Percentiles rank a stretch among this genome's conserved stretches.
These are phyloP conservation scores for Symphodus melops DNA, from an alignment of 2,113 vertebrate genomes.

Conservation along the genomic window DNA sequence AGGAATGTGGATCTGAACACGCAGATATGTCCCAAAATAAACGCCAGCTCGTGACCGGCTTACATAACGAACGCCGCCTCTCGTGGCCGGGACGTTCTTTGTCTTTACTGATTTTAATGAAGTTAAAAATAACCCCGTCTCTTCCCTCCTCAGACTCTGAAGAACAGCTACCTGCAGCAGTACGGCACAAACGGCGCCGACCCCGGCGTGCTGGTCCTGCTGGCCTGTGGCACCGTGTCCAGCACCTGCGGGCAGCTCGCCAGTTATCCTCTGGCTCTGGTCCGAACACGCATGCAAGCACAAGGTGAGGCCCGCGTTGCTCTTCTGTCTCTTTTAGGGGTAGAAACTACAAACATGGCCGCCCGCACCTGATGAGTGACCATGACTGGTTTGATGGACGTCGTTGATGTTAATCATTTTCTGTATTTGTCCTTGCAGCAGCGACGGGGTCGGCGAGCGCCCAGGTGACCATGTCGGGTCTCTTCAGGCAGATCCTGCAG, in stretches of 20 bases:
- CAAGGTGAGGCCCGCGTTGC: slow-evolving; percentile 86
- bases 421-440: slow-evolving; percentile 84
- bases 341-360: too few relatives aligned
- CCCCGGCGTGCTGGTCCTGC: slow-evolving; percentile 90
- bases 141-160: slow-evolving; percentile 86
- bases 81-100: too few relatives aligned
- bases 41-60: not conserved
- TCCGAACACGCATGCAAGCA: slow-evolving; percentile 97
- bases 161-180: slow-evolving; percentile 91
- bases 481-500: slow-evolving; percentile 94
- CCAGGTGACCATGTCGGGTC: slow-evolving; percentile 88
- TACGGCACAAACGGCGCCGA: slow-evolving; percentile 86
- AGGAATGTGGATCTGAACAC: not conserved
- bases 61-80: not conserved
- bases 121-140: too few relatives aligned
- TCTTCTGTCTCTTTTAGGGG: too few relatives aligned
- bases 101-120: too few relatives aligned
- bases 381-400: too few relatives aligned
- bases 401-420: too few relatives aligned
- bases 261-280: slow-evolving; percentile 93
- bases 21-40: not conserved
- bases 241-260: slow-evolving; percentile 96
- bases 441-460: slow-evolving; percentile 81
- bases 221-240: slow-evolving; percentile 95
- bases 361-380: too few relatives aligned